Evolutionary conservation across 2,888 invertebrate genomes (phyloP).

Genomic region (Leptopilina syphax): DNA sequence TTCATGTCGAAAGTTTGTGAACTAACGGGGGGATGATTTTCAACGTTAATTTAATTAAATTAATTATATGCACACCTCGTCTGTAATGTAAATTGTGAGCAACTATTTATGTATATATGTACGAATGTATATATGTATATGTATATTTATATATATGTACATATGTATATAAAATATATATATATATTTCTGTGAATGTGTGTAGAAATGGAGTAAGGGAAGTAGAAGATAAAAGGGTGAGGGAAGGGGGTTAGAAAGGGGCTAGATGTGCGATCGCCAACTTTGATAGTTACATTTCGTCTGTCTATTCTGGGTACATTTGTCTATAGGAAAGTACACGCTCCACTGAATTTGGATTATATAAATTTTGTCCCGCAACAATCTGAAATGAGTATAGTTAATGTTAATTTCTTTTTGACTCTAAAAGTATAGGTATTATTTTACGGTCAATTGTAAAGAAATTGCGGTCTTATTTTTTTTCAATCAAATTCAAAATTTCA

Average conservation of each 20-base stretch:
- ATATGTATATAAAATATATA: too few species aligned
- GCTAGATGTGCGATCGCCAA: slow-evolving; percentile 71
- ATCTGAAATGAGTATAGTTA: not conserved
- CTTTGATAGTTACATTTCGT: slow-evolving; percentile 76
- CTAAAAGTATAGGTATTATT: too few species aligned
- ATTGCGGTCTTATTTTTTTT: too few species aligned
- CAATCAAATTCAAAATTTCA: too few species aligned
- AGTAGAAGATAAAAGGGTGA: slow-evolving; percentile 43
- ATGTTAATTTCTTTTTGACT: not conserved
- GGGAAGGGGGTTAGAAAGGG: slow-evolving; percentile 48
- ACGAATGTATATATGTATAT: too few species aligned
- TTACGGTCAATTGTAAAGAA: too few species aligned
- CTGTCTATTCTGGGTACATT: slow-evolving; percentile 68
- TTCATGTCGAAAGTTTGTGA: slow-evolving; percentile 68
- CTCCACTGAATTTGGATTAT: slow-evolving; percentile 32
- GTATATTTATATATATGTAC: too few species aligned
- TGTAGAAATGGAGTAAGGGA: slow-evolving; percentile 45
- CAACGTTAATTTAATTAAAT: slow-evolving; percentile 76
- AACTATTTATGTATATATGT: slow-evolving; percentile 50
- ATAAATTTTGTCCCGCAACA: not conserved
- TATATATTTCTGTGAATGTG: slow-evolving; percentile 45
- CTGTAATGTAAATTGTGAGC: slow-evolving; percentile 75
- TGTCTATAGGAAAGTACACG: slow-evolving; percentile 29
- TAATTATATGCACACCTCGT: slow-evolving; percentile 76
- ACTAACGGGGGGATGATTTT: slow-evolving; percentile 71